These are phyloP conservation scores for Phataginus tetradactyla DNA, from an alignment of 2,797 vertebrate species.

Conservation along the genomic window DNA sequence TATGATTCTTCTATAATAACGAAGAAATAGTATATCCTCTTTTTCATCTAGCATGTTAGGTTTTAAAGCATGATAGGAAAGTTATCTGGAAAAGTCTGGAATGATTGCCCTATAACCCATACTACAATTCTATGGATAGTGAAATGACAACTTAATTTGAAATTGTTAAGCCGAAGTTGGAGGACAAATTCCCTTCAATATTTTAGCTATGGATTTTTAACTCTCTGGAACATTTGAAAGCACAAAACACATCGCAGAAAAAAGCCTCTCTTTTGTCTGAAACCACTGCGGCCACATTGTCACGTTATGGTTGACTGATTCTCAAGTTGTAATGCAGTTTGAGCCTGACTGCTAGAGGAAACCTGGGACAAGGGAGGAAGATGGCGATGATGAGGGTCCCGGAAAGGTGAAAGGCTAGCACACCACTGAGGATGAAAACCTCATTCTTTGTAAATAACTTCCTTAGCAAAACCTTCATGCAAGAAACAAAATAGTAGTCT, in stretches of 20 bases:
- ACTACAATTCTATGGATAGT: not conserved
- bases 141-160: not conserved
- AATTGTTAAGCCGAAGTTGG: not conserved
- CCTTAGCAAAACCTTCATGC: not conserved
- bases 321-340: not conserved
- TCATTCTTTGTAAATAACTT: not conserved
- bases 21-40: not conserved
- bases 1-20: not conserved
- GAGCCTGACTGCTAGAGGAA: not conserved
- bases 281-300: not conserved
- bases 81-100: not conserved
- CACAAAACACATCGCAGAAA: not conserved
- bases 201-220: slow-evolving; percentile 1
- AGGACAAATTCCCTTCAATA: not conserved
- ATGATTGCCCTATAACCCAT: not conserved
- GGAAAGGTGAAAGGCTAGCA: not conserved
- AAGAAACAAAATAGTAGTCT: not conserved
- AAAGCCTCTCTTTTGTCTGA: not conserved
- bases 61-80: not conserved
- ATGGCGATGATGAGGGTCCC: not conserved
- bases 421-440: not conserved
- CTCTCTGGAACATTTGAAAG: not conserved
- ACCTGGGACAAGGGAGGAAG: not conserved
- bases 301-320: not conserved
- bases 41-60: not conserved